Evolutionary conservation across 30 jellyfish, hydroid and myxozoan genomes (phyloP).

Genomic region (Aurelia aurita): DNA sequence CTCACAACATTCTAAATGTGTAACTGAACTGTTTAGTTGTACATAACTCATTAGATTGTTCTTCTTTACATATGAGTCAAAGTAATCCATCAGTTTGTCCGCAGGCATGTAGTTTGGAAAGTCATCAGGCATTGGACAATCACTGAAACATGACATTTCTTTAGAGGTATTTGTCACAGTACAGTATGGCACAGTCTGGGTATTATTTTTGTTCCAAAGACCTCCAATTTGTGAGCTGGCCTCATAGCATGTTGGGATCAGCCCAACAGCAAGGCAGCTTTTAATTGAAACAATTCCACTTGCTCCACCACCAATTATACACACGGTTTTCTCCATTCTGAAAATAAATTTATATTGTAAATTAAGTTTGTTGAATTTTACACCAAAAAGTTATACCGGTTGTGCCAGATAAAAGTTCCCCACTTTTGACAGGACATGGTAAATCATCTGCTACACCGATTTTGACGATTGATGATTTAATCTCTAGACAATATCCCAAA

Average conservation of each 20-base stretch:
- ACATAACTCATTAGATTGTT: constrained; percentile 50
- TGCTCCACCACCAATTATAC: constrained; percentile 94
- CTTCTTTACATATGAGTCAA: constrained; percentile 57
- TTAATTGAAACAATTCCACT: constrained; percentile 85
- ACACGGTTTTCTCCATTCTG: constrained; percentile 54
- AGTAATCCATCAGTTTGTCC: constrained; percentile 51
- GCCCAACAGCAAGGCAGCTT: constrained; percentile 81
- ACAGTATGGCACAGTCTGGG: constrained; percentile 75
- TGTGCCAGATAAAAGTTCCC: too few relatives aligned
- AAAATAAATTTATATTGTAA: not conserved
- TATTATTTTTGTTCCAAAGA: constrained; percentile 77
- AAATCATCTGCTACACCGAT: too few relatives aligned
- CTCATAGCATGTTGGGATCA: constrained; percentile 86
- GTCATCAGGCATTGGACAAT: constrained; percentile 82
- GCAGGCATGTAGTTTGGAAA: constrained; percentile 81
- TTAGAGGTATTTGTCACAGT: constrained; percentile 80
- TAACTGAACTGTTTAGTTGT: constrained; percentile 51
- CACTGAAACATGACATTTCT: constrained; percentile 78
- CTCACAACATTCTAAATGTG: constrained; percentile 17
- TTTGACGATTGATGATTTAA: too few relatives aligned
- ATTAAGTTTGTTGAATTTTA: too few relatives aligned
- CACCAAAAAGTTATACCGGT: too few relatives aligned
- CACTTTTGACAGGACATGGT: too few relatives aligned
- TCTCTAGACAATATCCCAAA: too few relatives aligned
- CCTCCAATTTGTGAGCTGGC: constrained; percentile 77